Evolutionary conservation across 2,797 vertebrate species (phyloP).

Genomic region (Rhinichthys osculus): DNA sequence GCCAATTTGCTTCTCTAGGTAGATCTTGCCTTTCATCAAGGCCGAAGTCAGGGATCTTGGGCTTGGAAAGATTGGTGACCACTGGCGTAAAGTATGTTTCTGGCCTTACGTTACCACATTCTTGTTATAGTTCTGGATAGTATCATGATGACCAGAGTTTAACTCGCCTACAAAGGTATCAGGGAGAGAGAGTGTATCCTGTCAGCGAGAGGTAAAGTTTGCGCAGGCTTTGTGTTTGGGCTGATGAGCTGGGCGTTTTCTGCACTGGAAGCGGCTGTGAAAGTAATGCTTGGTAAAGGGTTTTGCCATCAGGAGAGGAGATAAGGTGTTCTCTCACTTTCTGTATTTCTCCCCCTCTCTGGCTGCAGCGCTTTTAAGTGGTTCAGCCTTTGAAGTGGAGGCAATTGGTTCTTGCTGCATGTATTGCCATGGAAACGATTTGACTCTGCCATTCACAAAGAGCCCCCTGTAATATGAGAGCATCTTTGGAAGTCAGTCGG

Average conservation of each 20-base stretch:
- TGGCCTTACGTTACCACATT: not conserved
- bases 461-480: constrained; percentile 42
- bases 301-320: constrained; percentile 58
- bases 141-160: constrained; percentile 14
- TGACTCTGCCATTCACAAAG: constrained; percentile 52
- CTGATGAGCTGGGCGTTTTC: constrained; percentile 51
- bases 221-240: constrained; percentile 31
- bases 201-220: constrained; percentile 33
- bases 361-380: constrained; percentile 61
- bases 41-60: too few relatives aligned
- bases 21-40: too few relatives aligned
- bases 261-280: constrained; percentile 55
- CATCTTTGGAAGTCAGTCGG: constrained; percentile 31
- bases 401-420: constrained; percentile 64
- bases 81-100: not conserved
- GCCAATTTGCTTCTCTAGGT: too few relatives aligned
- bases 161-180: constrained; percentile 27
- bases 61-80: too few relatives aligned
- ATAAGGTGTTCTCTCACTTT: constrained; percentile 52
- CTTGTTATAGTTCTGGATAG: not conserved
- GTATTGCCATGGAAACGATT: constrained; percentile 64
- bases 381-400: constrained; percentile 64
- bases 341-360: constrained; percentile 28
- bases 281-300: constrained; percentile 60
- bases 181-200: constrained; percentile 27